Conservation (phyloP, 92 coral and sea anemone species). For the Zoanthus gigantus region DNA sequence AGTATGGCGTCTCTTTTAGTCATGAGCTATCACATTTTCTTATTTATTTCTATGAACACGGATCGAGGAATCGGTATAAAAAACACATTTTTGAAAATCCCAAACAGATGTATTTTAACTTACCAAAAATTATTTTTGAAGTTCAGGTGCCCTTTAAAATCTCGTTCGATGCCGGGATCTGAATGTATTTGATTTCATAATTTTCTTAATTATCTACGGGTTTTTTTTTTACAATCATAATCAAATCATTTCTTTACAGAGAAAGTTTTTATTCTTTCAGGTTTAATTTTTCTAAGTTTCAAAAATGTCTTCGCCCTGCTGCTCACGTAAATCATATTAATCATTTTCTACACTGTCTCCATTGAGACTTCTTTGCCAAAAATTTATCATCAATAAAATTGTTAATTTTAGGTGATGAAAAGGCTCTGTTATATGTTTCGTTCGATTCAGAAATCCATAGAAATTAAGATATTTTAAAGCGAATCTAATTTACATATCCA, state of each 20-base stretch:
- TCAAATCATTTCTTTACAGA: slow-evolving; percentile 51
- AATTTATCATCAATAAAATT: slow-evolving; percentile 11
- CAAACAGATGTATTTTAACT: too few species aligned
- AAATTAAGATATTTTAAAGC: slow-evolving; percentile 33
- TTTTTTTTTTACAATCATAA: slow-evolving; percentile 39
- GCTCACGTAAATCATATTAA: too few species aligned
- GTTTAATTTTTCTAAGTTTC: slow-evolving; percentile 9
- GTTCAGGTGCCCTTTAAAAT: too few species aligned
- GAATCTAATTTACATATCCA: not conserved
- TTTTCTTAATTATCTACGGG: slow-evolving; percentile 33
- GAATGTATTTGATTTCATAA: slow-evolving; percentile 51
- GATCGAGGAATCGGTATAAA: too few species aligned
- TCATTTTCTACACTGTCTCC: too few species aligned
- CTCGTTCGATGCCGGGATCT: slow-evolving; percentile 28
- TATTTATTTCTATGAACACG: too few species aligned
- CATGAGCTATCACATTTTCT: too few species aligned
- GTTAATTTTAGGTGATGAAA: slow-evolving; percentile 24
- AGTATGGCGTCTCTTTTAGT: too few species aligned
- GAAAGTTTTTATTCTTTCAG: not conserved
- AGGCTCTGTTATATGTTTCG: not conserved
- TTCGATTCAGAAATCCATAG: slow-evolving; percentile 35
- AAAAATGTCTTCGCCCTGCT: slow-evolving; percentile 2
- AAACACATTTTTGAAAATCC: too few species aligned
- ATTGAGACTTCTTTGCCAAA: not conserved
- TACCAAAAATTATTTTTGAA: too few species aligned